Evolutionary conservation across 1,140 invertebrate genomes (phyloP), one percentile per base, ranked within the genome.

Genomic region (Bombus waltoni): DNA sequence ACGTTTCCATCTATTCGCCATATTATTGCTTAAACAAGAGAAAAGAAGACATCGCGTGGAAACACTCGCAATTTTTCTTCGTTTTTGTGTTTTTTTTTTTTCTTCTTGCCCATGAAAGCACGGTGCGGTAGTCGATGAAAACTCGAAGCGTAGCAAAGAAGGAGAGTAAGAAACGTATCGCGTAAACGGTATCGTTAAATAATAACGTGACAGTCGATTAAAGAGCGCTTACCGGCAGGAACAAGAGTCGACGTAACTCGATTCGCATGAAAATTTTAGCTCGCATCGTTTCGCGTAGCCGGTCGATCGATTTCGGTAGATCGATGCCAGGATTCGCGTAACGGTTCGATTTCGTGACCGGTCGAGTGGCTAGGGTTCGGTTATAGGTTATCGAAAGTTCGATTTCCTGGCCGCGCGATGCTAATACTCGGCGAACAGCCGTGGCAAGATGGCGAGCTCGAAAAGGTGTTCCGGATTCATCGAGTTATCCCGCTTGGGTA

Each of bases 401-500:
- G 75, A 59, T 84, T 78, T 78, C 72, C 74, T 38, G 38, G 44
- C 59, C 25, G 57, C 18, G 35, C 42, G 6, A 53, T 59, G 81
- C 35, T 59, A 77, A 83, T 83, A 25, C 35, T 53, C 42, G 65
- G 42, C n/a, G 40, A 57, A 9, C 44, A 40, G 32, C 35, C 57
- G 32, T 8, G 5, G 70, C 10, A 66, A n/a, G n/a, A 13, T 68
- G 6, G 22, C n/a, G 44, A 65, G 40, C 59, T 11, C 11, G n/a
- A 44, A 42, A 81, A 78, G 74, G 62, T 70, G 68, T 65, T 71
- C 66, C 28, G n/a, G 11, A 65, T 79, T 80, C 83, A 71, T 59
- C 68, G 76, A 79, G 83, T 59, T 85, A 85, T 53, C 68, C 66
- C 53, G 38, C 5, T 40, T 66, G 77, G 68, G 42, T 85, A 81